A percentile compares a stretch with the other conserved stretches of the same genome.
Conservation (phyloP, 2,113 vertebrate species). For the Amblyornis subalaris region DNA sequence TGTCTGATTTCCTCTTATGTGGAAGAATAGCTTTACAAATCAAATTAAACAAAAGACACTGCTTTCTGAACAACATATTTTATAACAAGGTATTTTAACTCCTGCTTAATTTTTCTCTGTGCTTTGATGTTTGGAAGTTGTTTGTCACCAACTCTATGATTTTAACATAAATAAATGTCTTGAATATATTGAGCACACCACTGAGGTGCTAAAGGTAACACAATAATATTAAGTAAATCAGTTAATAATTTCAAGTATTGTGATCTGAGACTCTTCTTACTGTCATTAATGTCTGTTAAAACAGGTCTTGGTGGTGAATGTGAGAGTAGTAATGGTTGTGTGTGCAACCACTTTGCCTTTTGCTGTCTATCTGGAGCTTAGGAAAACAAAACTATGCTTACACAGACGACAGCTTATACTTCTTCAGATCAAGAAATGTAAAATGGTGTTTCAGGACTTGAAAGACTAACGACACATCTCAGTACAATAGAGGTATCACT, state of each 20-base stretch:
- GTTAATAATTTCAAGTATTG: neutral
- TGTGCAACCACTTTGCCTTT: neutral
- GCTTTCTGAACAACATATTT: neutral
- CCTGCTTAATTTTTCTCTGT: neutral
- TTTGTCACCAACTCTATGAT: neutral
- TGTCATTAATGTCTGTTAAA: neutral
- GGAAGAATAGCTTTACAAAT: slow-evolving; percentile 10
- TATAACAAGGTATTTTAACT: neutral
- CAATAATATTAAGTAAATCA: neutral
- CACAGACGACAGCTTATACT: neutral
- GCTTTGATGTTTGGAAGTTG: neutral
- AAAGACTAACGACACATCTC: neutral
- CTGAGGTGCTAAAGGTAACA: neutral
- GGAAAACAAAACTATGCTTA: neutral
- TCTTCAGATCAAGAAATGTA: neutral
- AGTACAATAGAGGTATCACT: neutral
- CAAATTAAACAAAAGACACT: neutral
- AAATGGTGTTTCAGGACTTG: neutral
- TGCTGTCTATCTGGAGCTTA: neutral
- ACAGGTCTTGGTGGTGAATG: neutral
- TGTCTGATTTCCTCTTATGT: neutral
- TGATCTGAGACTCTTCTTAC: neutral
- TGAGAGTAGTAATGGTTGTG: neutral
- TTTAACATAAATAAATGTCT: neutral
- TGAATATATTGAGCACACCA: neutral